Evolutionary conservation across 2,888 invertebrate genomes (phyloP).

Genomic region (Tenthredo notha): DNA sequence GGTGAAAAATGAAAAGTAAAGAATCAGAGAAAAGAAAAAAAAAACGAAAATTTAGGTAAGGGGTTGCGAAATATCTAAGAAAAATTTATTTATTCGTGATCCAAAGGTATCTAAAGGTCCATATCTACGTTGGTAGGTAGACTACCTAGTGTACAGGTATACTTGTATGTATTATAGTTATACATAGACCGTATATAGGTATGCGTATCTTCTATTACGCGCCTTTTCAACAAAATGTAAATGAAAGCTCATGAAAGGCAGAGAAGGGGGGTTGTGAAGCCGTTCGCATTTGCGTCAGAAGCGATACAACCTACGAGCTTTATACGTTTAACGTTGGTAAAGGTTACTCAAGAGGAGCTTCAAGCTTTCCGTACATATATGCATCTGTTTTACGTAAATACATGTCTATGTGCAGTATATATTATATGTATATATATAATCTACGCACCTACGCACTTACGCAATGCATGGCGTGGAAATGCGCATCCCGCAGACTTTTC

Average conservation of each 20-base stretch:
- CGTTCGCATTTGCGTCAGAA: conserved; percentile 29
- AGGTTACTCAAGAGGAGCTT: conserved; percentile 12
- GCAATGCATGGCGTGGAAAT: background rate
- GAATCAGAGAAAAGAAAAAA: background rate
- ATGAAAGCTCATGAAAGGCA: conserved; percentile 19
- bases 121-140: background rate
- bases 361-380: background rate
- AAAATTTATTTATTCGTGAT: background rate
- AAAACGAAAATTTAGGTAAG: background rate
- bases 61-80: background rate
- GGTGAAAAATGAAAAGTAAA: background rate
- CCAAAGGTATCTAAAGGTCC: background rate
- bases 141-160: background rate
- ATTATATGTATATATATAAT: background rate
- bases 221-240: conserved; percentile 21
- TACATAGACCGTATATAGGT: background rate
- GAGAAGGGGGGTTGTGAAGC: background rate
- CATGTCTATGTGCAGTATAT: background rate
- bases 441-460: background rate
- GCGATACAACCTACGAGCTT: conserved; percentile 18
- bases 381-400: too few species aligned
- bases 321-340: conserved; percentile 9
- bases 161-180: background rate
- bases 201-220: conserved; percentile 8
- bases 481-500: background rate